Percentiles rank a stretch among this genome's conserved stretches.
These are phyloP conservation scores for Platysternon megacephalum DNA, from an alignment of 2,113 vertebrate genomes.

Conservation along the genomic window DNA sequence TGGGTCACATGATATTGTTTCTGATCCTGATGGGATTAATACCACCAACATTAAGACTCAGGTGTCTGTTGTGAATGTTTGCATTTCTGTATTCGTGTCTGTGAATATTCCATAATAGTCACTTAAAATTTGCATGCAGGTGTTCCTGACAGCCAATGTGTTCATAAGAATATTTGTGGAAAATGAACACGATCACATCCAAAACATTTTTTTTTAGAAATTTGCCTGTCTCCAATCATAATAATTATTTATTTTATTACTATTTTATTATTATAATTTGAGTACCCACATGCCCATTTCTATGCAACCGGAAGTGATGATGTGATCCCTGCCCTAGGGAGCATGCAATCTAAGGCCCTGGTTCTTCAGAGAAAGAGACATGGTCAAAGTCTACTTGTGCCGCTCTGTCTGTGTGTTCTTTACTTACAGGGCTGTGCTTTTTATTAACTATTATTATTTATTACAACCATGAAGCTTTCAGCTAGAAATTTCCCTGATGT, in stretches of 20 bases:
- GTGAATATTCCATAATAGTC: neutral
- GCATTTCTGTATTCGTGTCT: neutral
- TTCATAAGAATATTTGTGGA: neutral
- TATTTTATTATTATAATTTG: neutral
- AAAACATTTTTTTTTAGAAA: neutral
- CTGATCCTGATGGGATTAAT: neutral
- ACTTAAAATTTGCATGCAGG: neutral
- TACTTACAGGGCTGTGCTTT: constrained; percentile 40
- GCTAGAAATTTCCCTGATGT: constrained; percentile 31
- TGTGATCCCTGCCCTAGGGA: neutral
- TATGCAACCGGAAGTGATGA: neutral
- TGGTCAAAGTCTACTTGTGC: neutral
- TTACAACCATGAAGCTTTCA: constrained; percentile 65
- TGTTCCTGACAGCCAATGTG: neutral
- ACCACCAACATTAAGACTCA: neutral
- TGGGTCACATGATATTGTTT: neutral
- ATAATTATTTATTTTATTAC: neutral
- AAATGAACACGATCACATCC: neutral
- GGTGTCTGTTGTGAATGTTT: neutral
- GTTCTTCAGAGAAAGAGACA: neutral
- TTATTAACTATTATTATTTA: constrained; percentile 8
- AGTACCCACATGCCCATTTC: neutral
- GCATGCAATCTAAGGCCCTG: neutral
- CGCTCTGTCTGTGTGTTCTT: neutral
- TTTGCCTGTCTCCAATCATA: neutral